Evolutionary conservation across 2,888 invertebrate genomes (phyloP).

Genomic region (Harpagoxenus sublaevis): DNA sequence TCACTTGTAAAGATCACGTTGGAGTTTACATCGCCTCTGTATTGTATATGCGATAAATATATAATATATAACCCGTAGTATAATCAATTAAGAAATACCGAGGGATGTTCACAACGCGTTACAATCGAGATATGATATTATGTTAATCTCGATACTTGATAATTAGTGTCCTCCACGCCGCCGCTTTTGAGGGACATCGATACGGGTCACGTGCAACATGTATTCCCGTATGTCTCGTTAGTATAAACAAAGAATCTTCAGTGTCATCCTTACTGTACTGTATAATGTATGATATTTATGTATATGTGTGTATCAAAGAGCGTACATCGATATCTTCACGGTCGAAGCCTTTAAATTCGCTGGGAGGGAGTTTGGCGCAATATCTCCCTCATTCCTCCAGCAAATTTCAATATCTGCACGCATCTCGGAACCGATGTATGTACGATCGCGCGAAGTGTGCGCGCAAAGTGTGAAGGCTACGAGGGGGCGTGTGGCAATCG

Average conservation of each 20-base stretch:
- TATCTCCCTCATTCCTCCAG: not conserved
- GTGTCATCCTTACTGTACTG: not conserved
- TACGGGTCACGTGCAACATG: not conserved
- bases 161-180: not conserved
- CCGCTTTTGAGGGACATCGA: not conserved
- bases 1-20: conserved; percentile 30
- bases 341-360: not conserved
- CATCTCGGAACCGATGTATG: conserved; percentile 63
- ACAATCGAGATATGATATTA: not conserved
- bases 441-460: conserved; percentile 59
- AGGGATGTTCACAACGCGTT: not conserved
- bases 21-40: not conserved
- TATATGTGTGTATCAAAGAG: not conserved
- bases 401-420: conserved; percentile 48
- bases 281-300: not conserved
- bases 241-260: not conserved
- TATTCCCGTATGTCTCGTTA: not conserved
- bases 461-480: conserved; percentile 69
- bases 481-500: conserved; percentile 61
- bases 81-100: conserved; percentile 7
- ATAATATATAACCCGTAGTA: not conserved
- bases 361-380: not conserved
- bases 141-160: not conserved
- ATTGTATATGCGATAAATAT: not conserved
- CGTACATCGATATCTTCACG: conserved; percentile 2